These are phyloP conservation scores for Dysdera silvatica DNA, from an alignment of 1,140 invertebrate genomes.

Conservation along the genomic window DNA sequence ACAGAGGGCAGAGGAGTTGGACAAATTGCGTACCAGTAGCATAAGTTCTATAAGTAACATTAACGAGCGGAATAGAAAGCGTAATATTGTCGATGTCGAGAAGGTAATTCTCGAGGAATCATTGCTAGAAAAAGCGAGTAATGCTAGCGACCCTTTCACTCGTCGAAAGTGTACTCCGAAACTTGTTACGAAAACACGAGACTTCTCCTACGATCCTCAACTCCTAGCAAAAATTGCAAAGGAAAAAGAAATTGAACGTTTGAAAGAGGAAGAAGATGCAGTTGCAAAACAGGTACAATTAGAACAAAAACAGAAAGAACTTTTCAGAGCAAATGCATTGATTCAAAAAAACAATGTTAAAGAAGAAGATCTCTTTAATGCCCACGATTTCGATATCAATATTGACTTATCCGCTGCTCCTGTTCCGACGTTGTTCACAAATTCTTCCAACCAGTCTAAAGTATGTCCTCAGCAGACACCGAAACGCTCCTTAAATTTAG, in stretches of 20 bases:
- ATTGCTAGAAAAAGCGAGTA: conserved; percentile 68
- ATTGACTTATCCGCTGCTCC: conserved; percentile 86
- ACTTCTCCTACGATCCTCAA: conserved; percentile 30
- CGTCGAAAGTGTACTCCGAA: conserved; percentile 78
- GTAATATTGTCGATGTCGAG: conserved; percentile 87
- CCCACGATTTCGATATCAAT: conserved; percentile 94
- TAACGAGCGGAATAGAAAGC: conserved; percentile 86
- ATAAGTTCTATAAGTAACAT: conserved; percentile 95
- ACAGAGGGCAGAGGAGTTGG: conserved; percentile 77
- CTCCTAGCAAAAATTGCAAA: conserved; percentile 30
- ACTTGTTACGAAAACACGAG: conserved; percentile 41
- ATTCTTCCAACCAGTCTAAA: conserved; percentile 14
- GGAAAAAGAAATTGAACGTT: conserved; percentile 31
- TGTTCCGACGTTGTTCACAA: conserved; percentile 44
- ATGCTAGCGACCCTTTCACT: conserved; percentile 86
- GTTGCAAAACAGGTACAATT: conserved; percentile 20
- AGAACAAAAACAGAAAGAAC: conserved; percentile 5
- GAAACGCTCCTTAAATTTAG: conserved; percentile 80
- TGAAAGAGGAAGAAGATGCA: conserved; percentile 17
- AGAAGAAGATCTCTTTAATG: conserved; percentile 70
- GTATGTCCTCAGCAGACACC: conserved; percentile 55
- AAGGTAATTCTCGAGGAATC: conserved; percentile 73
- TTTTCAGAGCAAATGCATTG: conserved; percentile 5
- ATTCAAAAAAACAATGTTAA: no score
- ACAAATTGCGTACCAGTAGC: conserved; percentile 78